Base-by-base conservation (phyloP, 2,797 vertebrate genomes). In the Enteromius paludinosus region DNA sequence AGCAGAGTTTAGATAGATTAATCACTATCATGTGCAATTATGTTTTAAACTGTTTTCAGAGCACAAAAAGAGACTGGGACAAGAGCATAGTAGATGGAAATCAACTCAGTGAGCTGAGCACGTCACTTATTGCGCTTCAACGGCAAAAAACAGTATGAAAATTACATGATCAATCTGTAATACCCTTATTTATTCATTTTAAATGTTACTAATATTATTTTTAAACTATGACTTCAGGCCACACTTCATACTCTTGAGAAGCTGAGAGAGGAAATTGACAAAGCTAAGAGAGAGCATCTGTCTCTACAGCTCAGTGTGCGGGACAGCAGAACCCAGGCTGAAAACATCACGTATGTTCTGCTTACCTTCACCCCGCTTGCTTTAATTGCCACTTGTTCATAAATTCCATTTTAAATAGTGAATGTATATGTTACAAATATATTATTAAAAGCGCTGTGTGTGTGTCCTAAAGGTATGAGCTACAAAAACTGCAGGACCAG, bases 281-380 rank as follows among this genome's bases (percentile, higher is more conserved):
- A 82, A 73, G 90, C 92, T 86, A 89, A 86, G 83, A 88, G 86
- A 59, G 91, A 94, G 70, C 89, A 68, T 0, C 84, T 1, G 47
- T 90, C 64, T 62, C 81, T 88, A 87, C 90, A 90, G 81, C 47
- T 88, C 0, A 20, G 12, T 69, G 54, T 88, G 35, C 87, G 33
- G 68, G 91, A 92, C 83, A 88, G 87, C 23, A 45, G 78, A 83
- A 87, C 81, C 47, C 85, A 87, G 79, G 87, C 78, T 4, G 80
- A 93, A 47, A 89, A 84, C 35, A 76, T 88, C 78, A 93, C 93
- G 94, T 96, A 89, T 23, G 41, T 45, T 74, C 49, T 47, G 66
- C 66, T 69, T 23, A 65, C 54, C 18, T 70, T 62, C 47, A 78
- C n/a, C 23, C 20, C 33, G 18, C 43, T 23, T 33, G 25, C 18